These are phyloP conservation scores for Podargus strigoides DNA, from an alignment of 2,797 vertebrate genomes.

Conservation along the genomic window DNA sequence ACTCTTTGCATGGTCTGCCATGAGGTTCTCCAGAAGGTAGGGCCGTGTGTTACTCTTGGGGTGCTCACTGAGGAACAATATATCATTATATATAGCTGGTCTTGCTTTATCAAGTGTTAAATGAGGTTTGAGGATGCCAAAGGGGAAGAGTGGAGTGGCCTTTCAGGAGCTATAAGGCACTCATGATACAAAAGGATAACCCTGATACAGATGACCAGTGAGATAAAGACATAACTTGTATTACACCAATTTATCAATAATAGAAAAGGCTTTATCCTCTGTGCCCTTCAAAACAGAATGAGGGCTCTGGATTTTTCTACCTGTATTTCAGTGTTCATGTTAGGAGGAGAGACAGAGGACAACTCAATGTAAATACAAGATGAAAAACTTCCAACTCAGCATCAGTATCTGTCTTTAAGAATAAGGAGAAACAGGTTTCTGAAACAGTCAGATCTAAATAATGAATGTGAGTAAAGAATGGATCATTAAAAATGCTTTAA, in stretches of 20 bases:
- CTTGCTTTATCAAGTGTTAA: neutral
- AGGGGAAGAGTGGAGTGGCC: neutral
- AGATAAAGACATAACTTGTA: neutral
- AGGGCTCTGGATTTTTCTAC: neutral
- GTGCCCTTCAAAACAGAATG: neutral
- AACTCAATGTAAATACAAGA: neutral
- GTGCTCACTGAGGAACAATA: neutral
- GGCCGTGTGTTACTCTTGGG: rapidly evolving
- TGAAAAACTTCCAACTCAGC: slow-evolving; percentile 1
- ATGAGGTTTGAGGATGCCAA: neutral
- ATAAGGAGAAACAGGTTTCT: neutral
- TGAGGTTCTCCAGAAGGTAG: neutral
- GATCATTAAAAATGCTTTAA: slow-evolving; percentile 17
- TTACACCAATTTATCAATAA: neutral
- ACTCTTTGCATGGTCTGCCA: neutral
- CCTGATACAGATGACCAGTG: neutral
- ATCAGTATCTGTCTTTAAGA: neutral
- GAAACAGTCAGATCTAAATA: slow-evolving; percentile 29
- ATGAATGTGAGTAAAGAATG: slow-evolving; percentile 31
- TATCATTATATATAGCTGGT: neutral
- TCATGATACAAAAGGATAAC: neutral
- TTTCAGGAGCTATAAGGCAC: neutral
- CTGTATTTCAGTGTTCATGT: neutral
- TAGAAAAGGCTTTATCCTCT: neutral
- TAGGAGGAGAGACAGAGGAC: neutral